Evolutionary conservation across 2,797 vertebrate species (phyloP), one percentile per base, ranked within the genome.

Genomic region (Arnoldichthys spilopterus): DNA sequence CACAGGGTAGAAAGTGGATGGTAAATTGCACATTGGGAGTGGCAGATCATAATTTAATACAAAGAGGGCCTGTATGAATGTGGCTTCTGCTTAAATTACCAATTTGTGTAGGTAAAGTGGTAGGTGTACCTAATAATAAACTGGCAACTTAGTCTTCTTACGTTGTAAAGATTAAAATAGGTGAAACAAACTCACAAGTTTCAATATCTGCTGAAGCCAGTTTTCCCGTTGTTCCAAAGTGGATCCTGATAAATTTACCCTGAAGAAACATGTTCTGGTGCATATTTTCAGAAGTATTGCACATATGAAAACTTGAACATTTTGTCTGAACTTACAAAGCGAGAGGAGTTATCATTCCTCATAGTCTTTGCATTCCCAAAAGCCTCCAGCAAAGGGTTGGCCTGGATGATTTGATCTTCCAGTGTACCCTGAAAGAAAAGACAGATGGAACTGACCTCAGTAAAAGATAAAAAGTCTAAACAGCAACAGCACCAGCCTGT

Each of bases 191-290:
- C 91, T 92, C 89, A 94, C 92, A 93, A 6, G 93, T 92, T 83
- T 91, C 93, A 81, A 91, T 92, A 82, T 92, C 88, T 77, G 92
- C 93, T 79, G 94, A 95, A 87, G 93, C 86, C 88, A 95, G 84
- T 81, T 95, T 94, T 81, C 93, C 94, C 11, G 92, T 92, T 6
- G 92, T 85, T 0, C 91, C 93, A 82, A 95, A 95, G 64, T 94
- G 93, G 79, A 95, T 95, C 85, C 94, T 91, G 87, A 95, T 94
- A 85, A 94, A 95, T 90, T 94, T 94, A 70, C 93, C 94, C 75
- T 69, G 56, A 15, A 30, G 12, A 68, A 59, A 69, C 18, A 59
- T 7, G 40, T 53, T 3, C 2, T 28, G 40, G 22, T 76, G 37
- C 8, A 30, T 30, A 28, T 58, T 67, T 76, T 28, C 45, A 32